Conservation (phyloP, 2,888 invertebrate genomes). For the Phorcus lineatus region DNA sequence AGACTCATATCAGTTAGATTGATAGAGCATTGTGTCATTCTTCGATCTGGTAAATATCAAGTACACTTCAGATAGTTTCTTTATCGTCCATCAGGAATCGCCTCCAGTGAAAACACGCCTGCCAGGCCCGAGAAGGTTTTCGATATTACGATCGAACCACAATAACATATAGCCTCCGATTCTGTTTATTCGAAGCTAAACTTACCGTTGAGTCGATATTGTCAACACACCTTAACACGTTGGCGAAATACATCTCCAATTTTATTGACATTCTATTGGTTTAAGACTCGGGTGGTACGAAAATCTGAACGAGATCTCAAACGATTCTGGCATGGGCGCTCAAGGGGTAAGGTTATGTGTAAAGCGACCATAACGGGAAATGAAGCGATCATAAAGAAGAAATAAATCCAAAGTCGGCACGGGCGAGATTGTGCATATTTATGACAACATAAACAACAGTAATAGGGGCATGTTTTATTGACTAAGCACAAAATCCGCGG, state of each 20-base stretch:
- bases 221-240: neutral
- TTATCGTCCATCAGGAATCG: neutral
- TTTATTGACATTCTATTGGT: neutral
- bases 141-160: neutral
- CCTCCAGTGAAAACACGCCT: neutral
- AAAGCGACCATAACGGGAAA: conserved; percentile 4
- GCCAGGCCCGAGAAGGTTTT: neutral
- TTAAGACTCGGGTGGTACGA: neutral
- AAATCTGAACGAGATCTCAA: neutral
- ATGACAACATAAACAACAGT: conserved; percentile 12
- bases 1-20: too few species aligned
- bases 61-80: neutral
- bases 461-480: conserved; percentile 9
- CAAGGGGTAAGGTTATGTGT: neutral
- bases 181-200: neutral
- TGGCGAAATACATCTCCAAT: neutral
- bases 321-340: neutral
- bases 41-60: conserved; percentile 9
- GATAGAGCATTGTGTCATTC: neutral
- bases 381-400: conserved; percentile 13
- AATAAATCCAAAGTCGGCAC: neutral
- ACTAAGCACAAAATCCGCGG: neutral
- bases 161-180: neutral
- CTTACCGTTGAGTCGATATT: neutral
- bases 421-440: conserved; percentile 6